Percentiles rank a stretch among this genome's conserved stretches.
Conservation (phyloP, 2,797 vertebrate species). For the Rallus crepitans region DNA sequence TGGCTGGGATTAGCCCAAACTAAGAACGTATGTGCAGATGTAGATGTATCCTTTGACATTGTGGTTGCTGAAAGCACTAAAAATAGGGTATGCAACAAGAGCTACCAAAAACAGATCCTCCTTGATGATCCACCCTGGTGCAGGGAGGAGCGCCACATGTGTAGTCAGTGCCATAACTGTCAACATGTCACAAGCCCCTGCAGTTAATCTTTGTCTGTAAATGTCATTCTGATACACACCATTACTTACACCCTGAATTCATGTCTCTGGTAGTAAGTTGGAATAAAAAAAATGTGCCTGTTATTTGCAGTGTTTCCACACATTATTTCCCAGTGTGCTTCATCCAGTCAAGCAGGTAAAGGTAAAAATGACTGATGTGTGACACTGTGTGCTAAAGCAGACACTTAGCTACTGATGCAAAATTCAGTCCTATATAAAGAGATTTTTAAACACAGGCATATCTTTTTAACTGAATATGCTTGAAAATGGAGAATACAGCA, state of each 20-base stretch:
- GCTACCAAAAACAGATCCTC: not conserved
- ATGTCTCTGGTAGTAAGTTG: not conserved
- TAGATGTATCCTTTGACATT: not conserved
- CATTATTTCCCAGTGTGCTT: not conserved
- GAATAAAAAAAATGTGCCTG: not conserved
- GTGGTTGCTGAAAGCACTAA: not conserved
- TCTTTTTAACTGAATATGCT: not conserved
- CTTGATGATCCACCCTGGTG: not conserved
- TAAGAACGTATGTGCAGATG: not conserved
- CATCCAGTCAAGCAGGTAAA: not conserved
- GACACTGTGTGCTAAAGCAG: not conserved
- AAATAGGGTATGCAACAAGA: not conserved
- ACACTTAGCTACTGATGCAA: not conserved
- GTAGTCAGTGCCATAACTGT: not conserved
- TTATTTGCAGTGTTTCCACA: not conserved
- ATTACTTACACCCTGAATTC: not conserved
- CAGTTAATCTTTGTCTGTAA: not conserved
- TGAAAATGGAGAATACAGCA: not conserved
- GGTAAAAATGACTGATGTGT: not conserved
- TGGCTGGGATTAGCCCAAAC: not conserved
- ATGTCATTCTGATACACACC: not conserved
- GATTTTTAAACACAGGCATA: not conserved
- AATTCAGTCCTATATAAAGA: not conserved
- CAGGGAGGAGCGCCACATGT: not conserved
- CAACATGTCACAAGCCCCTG: slow-evolving; percentile 2